These are phyloP conservation scores for Gryllus bimaculatus DNA, from an alignment of 1,140 invertebrate genomes.

Conservation along the genomic window DNA sequence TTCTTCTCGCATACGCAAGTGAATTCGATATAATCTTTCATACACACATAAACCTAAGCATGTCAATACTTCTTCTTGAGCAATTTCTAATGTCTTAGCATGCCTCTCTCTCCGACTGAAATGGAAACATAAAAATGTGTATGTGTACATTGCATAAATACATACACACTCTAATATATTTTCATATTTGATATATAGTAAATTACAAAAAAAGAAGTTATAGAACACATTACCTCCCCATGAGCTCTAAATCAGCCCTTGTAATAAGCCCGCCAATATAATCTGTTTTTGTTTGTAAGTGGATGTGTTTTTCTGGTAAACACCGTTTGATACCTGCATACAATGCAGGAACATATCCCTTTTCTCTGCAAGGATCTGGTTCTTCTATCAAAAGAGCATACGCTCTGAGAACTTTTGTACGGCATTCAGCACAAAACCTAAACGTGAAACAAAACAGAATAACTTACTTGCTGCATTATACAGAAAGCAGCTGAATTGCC, in stretches of 20 bases:
- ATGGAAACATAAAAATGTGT: slow-evolving; percentile 15
- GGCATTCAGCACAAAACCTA: slow-evolving; percentile 84
- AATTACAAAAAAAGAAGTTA: background rate
- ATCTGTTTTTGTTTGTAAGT: slow-evolving; percentile 74
- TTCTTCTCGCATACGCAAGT: slow-evolving; percentile 75
- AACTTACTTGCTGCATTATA: no score
- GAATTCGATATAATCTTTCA: slow-evolving; percentile 74
- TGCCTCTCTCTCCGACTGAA: slow-evolving; percentile 70
- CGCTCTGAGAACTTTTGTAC: slow-evolving; percentile 78
- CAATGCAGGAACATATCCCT: slow-evolving; percentile 74
- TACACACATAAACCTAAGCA: slow-evolving; percentile 87
- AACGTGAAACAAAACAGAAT: slow-evolving; percentile 21
- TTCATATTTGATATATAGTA: background rate
- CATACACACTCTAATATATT: background rate
- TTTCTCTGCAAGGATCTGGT: slow-evolving; percentile 71
- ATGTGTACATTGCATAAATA: no score
- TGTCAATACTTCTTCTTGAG: slow-evolving; percentile 89
- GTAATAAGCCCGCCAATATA: slow-evolving; percentile 80
- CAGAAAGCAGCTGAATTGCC: no score
- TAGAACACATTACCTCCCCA: slow-evolving; percentile 51
- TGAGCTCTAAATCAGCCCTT: slow-evolving; percentile 78
- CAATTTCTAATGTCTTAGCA: slow-evolving; percentile 89
- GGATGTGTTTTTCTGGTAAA: slow-evolving; percentile 74
- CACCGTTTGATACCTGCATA: slow-evolving; percentile 81
- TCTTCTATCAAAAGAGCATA: slow-evolving; percentile 80